Conservation (phyloP, 2,888 invertebrate genomes). For the Ennomos quercinarius region DNA sequence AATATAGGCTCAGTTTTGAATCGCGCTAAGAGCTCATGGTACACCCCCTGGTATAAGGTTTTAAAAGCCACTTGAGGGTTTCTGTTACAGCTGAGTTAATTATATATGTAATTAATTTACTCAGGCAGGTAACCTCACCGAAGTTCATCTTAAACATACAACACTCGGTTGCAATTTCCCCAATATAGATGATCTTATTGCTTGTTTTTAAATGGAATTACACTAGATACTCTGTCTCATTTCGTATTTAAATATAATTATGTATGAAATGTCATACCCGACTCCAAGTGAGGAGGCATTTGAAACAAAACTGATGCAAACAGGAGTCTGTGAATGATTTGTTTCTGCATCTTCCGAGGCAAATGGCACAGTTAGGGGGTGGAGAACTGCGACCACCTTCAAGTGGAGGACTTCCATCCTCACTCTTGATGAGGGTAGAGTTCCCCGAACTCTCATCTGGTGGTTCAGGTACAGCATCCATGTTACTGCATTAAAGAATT, state of each 20-base stretch:
- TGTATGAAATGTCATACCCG: constrained; percentile 82
- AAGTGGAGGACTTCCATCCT: constrained; percentile 76
- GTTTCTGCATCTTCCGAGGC: constrained; percentile 93
- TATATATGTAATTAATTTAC: no score
- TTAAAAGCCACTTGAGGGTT: no score
- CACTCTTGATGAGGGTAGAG: constrained; percentile 78
- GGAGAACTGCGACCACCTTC: constrained; percentile 85
- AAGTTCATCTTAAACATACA: no score
- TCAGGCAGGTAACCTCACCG: no score
- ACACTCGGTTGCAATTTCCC: no score
- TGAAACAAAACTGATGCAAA: constrained; percentile 97
- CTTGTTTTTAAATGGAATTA: not conserved
- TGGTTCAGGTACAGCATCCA: constrained; percentile 66
- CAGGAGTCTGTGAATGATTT: constrained; percentile 97
- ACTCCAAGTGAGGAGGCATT: constrained; percentile 97
- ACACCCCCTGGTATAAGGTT: no score
- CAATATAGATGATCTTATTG: no score
- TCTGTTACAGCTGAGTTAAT: no score
- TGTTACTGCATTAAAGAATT: constrained; percentile 39
- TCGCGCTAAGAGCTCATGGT: no score
- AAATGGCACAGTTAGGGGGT: constrained; percentile 96
- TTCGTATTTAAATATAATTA: no score
- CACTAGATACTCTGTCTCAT: no score
- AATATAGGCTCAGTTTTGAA: no score
- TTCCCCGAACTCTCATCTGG: constrained; percentile 70